These are phyloP conservation scores for Synodontis membranacea DNA, from an alignment of 2,113 vertebrate genomes.

Conservation along the genomic window DNA sequence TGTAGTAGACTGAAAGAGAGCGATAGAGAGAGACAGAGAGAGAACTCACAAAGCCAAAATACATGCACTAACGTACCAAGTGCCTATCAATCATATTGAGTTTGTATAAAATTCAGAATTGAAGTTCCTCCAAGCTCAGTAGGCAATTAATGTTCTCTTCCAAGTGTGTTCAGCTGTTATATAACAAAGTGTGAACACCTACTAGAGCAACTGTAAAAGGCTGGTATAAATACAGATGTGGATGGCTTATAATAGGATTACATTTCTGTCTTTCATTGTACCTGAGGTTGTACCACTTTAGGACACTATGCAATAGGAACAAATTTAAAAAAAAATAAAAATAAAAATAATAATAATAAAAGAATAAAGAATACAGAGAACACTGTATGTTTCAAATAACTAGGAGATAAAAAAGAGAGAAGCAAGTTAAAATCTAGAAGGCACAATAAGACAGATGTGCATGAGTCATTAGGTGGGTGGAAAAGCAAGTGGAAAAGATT, in stretches of 20 bases:
- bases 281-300: not conserved
- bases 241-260: not conserved
- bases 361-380: not conserved
- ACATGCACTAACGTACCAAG: not conserved
- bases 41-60: not conserved
- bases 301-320: not conserved
- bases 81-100: not conserved
- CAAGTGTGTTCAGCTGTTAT: not conserved
- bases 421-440: not conserved
- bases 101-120: not conserved
- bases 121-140: not conserved
- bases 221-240: not conserved
- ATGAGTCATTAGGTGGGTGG: slow-evolving; percentile 9
- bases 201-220: not conserved
- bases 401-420: not conserved
- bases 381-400: not conserved
- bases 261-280: not conserved
- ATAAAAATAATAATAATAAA: not conserved
- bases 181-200: not conserved
- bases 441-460: slow-evolving; percentile 10
- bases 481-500: not conserved
- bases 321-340: no score
- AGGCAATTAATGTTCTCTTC: not conserved
- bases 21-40: not conserved
- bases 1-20: not conserved